Base-by-base conservation (phyloP, 2,113 vertebrate genomes). In the Orcinus orca region DNA sequence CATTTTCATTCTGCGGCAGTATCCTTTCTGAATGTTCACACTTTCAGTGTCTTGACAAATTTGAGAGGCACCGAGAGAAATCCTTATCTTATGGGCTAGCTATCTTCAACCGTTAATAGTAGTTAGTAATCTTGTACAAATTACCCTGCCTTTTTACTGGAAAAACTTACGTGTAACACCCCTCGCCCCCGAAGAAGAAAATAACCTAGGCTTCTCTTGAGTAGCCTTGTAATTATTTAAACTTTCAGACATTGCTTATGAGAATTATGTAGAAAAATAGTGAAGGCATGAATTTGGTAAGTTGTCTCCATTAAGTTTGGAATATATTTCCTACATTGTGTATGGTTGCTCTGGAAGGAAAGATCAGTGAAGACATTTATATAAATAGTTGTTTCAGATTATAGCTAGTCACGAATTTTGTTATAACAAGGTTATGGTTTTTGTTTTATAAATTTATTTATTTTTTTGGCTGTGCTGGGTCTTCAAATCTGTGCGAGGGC, bases 41-140 rank as follows among this genome's bases (percentile, higher is more conserved):
- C 76, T 93, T 93, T 86, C 50, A 10, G 14, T 96, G 80, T 96
- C 95, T 82, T 92, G 93, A 92, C 60, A 96, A 91, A 97, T 96
- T 97, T 76, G 87, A 94, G 60, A 88, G 17, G 5, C 67, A 50
- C 3, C 3, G 18, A 93, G 36, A 96, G 68, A 93, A 92, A 86
- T n/a, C 41, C 38, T 33, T 74, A 44, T 29, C n/a, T 36, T 65
- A 50, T 5, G 8, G 31, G 38, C 53, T 53, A 44, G 87, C 91
- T 65, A 7, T 31, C 94, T 26, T 76, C 5, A 33, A 9, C 5
- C 88, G 33, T 53, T 77, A 67, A 44, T 47, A 44, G 50, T n/a
- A n/a, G 29, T 90, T 38, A 47, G 44, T 90, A 67, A 73, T 86
- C 7, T 88, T 87, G 15, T 95, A 60, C 26, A 47, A 58, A 76